phyloP scores from a whole-genome alignment of 2,113 vertebrate species.

The Nanger granti region DNA sequence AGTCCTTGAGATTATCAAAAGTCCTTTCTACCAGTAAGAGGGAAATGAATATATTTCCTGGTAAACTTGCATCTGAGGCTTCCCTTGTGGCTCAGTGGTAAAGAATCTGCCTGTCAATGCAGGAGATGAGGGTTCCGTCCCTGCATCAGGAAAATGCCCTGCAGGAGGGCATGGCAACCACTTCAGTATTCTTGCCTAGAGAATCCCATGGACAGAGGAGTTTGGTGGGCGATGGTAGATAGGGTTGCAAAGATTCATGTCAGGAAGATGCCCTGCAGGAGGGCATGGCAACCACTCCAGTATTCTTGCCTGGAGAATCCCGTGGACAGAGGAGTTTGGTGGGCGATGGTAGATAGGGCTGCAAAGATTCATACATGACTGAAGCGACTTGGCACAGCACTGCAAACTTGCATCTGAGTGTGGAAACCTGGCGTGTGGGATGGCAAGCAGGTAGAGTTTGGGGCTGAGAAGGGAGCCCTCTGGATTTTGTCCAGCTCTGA shows the following conservation, averaged over 20 bases:
- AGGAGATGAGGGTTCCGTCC: not conserved
- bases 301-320: not conserved
- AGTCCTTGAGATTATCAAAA: not conserved
- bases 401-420: not conserved
- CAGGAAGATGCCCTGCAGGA: fast-evolving
- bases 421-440: not conserved
- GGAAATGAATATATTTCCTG: not conserved
- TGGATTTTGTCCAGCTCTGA: not conserved
- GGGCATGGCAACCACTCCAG: not conserved
- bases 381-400: not conserved
- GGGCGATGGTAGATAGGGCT: not conserved
- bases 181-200: not conserved
- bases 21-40: not conserved
- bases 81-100: not conserved
- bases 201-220: not conserved
- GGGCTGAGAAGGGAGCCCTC: not conserved
- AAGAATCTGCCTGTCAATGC: not conserved
- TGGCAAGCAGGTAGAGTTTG: not conserved
- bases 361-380: not conserved
- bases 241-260: not conserved
- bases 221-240: not conserved
- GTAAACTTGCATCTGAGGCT: not conserved
- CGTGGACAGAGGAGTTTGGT: not conserved
- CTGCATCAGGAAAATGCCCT: fast-evolving
- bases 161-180: not conserved